These are phyloP conservation scores for Sylvicola cinctus DNA, from an alignment of 2,888 invertebrate genomes.

Conservation along the genomic window DNA sequence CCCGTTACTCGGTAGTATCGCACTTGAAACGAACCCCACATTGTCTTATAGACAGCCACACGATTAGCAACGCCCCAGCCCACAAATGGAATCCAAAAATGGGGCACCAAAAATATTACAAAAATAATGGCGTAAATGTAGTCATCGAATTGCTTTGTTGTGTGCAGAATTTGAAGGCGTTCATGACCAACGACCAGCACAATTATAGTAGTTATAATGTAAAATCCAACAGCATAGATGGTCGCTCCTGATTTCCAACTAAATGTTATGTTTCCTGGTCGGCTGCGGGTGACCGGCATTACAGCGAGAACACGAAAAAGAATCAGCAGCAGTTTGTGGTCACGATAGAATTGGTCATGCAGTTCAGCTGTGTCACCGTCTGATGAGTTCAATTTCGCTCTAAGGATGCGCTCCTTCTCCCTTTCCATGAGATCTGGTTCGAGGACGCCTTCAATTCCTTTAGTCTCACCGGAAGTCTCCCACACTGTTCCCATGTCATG, in stretches of 20 bases:
- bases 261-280: slow-evolving; percentile 38
- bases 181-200: slow-evolving; percentile 40
- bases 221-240: slow-evolving; percentile 43
- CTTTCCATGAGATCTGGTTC: slow-evolving; percentile 5
- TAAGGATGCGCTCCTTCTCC: slow-evolving; percentile 15
- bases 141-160: slow-evolving; percentile 42
- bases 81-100: slow-evolving; percentile 42
- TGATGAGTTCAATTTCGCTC: slow-evolving; percentile 31
- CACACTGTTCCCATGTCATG: slow-evolving; percentile 6
- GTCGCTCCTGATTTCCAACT: slow-evolving; percentile 40
- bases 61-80: slow-evolving; percentile 49
- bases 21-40: slow-evolving; percentile 44
- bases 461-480: slow-evolving; percentile 1
- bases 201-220: slow-evolving; percentile 32
- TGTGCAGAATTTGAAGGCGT: slow-evolving; percentile 34
- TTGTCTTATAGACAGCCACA: slow-evolving; percentile 46
- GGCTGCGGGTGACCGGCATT: slow-evolving; percentile 38
- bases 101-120: slow-evolving; percentile 41
- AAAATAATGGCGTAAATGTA: slow-evolving; percentile 48
- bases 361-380: slow-evolving; percentile 37
- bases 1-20: slow-evolving; percentile 35
- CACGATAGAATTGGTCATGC: slow-evolving; percentile 40
- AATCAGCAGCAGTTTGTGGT: slow-evolving; percentile 39
- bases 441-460: neutral
- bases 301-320: slow-evolving; percentile 40